Evolutionary conservation across 2,888 invertebrate species (phyloP), one percentile per base, ranked within the genome.

Genomic region (Ormia ochracea): DNA sequence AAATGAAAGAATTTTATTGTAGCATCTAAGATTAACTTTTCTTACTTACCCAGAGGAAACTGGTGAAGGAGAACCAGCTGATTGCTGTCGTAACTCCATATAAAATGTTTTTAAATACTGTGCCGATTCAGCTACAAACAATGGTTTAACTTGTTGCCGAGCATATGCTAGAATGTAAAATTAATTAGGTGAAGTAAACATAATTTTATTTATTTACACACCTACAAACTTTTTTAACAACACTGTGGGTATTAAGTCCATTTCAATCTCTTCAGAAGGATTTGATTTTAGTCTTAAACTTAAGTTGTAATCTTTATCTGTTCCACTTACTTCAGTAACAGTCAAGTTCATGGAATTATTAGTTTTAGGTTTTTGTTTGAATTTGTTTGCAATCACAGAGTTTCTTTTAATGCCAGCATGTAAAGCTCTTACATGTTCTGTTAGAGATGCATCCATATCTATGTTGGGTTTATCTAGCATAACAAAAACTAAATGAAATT

Each of bases 401-500:
- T 84, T 78, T 52, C 85, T 86, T 61, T 88, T 89, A 33, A 83
- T 81, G 0, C 92, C 92, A 0, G 92, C 91, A 87, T 95, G 96
- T 76, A 96, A 88, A 3, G 94, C 94, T 90, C 96, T 92, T 1
- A 98, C 94, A 87, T 98, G 96, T 84, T 88, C 86, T 1, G 88
- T 86, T 1, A 90, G 78, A 0, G 87, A 85, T 17, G 82, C 84
- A 59, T 90, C 89, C 10, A 86, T 80, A 19, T 85, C 83, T 38
- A 94, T 93, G 88, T 96, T 93, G 4, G 97, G 96, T 86, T 93
- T 93, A 90, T 98, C 98, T 76, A 97, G 89, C 26, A 98, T 91
- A 81, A 98, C 94, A 88, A 97, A 98, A 54, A 97, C 94, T 69
- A 98, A 91, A 91, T 98, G 98, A 89, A 98, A 98, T 88, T 98